phyloP scores from a whole-genome alignment of 2,888 invertebrate genomes.

The Pilophorus perplexus region DNA sequence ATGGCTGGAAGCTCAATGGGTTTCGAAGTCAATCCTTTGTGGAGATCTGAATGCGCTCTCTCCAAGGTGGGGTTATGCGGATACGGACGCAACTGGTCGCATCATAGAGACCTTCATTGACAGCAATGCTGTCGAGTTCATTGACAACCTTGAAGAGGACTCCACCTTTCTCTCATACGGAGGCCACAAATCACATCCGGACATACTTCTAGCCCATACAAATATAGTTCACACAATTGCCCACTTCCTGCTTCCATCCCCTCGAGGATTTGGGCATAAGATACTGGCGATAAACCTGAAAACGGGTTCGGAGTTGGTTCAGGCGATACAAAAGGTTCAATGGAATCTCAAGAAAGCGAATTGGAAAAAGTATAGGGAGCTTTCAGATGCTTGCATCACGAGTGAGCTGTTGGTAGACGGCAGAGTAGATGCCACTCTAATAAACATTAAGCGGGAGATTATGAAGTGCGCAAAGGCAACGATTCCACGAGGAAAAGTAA shows the following conservation, averaged over 20 bases:
- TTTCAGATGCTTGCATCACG: neutral
- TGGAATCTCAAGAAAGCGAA: constrained; percentile 21
- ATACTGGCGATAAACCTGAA: constrained; percentile 5
- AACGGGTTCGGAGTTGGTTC: neutral
- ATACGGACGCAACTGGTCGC: neutral
- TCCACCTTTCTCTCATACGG: constrained; percentile 8
- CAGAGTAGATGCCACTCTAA: constrained; percentile 8
- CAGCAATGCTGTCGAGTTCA: neutral
- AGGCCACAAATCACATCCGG: neutral
- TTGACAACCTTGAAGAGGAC: neutral
- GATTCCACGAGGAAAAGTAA: constrained; percentile 13
- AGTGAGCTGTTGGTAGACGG: neutral
- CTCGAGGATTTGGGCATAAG: constrained; percentile 11
- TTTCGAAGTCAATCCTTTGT: neutral
- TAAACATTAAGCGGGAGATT: neutral
- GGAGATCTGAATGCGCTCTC: constrained; percentile 24
- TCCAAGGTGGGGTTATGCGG: constrained; percentile 12
- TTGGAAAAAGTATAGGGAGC: constrained; percentile 1
- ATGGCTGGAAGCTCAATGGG: constrained; percentile 16
- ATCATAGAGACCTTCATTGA: constrained; percentile 10
- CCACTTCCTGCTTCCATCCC: constrained; percentile 12
- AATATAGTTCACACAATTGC: neutral
- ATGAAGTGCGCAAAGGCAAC: neutral
- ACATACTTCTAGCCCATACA: constrained; percentile 6
- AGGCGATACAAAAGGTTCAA: constrained; percentile 7